These are phyloP conservation scores for Micromussa lordhowensis DNA, from an alignment of 92 coral and sea anemone species.

Conservation along the genomic window DNA sequence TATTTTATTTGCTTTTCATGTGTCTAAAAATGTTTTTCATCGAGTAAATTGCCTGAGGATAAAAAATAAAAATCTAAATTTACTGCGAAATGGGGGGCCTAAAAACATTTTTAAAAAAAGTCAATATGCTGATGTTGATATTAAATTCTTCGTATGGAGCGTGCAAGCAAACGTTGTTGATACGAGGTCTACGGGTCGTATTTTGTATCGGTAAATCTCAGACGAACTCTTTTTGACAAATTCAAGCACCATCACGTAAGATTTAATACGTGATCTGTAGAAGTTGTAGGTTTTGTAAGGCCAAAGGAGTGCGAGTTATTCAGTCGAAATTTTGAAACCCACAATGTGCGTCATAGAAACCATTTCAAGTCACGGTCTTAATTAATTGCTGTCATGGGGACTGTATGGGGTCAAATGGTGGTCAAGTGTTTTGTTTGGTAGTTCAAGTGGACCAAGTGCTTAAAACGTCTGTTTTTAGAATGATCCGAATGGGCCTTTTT, in stretches of 20 bases:
- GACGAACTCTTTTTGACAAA: not conserved
- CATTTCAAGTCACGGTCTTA: not conserved
- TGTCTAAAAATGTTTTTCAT: not conserved
- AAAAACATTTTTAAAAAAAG: not conserved
- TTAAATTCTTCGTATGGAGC: not conserved
- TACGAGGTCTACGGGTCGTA: not conserved
- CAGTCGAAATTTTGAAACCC: not conserved
- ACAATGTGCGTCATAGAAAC: constrained; percentile 22
- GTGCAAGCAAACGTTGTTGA: not conserved
- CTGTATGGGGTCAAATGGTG: not conserved
- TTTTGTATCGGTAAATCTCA: not conserved
- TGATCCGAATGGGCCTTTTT: not conserved
- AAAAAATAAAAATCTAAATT: not conserved
- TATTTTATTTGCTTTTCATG: not conserved
- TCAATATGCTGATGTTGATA: not conserved
- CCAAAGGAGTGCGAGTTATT: not conserved
- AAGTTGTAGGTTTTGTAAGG: not conserved
- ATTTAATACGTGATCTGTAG: not conserved
- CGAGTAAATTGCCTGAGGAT: not conserved
- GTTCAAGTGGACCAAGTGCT: not conserved
- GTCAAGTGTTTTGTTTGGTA: constrained; percentile 8
- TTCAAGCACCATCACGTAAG: not conserved
- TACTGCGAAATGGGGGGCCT: not conserved
- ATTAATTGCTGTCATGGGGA: not conserved
- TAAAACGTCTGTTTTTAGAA: not conserved